Conservation (phyloP, 2,888 invertebrate species). For the Melieria crassipennis region DNA sequence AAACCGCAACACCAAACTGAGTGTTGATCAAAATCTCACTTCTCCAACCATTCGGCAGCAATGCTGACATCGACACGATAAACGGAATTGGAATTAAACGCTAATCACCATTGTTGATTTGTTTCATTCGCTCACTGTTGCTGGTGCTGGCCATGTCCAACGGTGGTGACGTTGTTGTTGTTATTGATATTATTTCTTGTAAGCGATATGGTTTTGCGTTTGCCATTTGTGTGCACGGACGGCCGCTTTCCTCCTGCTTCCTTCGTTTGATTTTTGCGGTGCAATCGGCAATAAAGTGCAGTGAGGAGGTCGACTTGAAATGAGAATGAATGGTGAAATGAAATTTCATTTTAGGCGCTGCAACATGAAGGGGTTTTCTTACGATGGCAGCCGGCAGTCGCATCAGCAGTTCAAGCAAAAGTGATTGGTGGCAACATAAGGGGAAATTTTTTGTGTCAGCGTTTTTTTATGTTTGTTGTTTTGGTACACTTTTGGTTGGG, state of each 20-base stretch:
- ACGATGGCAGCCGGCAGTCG: background rate
- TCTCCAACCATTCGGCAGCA: too few species aligned
- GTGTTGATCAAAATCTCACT: too few species aligned
- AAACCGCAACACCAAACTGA: too few species aligned
- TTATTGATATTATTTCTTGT: background rate
- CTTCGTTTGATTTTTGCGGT: background rate
- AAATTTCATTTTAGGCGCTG: too few species aligned
- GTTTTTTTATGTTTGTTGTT: background rate
- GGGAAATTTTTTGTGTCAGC: too few species aligned
- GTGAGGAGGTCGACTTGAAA: too few species aligned
- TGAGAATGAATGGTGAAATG: too few species aligned
- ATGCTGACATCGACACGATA: background rate
- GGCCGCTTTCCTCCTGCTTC: background rate
- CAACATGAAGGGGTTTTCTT: too few species aligned
- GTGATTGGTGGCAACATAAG: background rate
- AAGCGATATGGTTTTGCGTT: background rate
- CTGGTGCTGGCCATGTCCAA: background rate
- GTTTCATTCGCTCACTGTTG: conserved; percentile 2
- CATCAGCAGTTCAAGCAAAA: background rate
- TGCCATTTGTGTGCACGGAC: background rate
- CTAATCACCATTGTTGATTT: conserved; percentile 21
- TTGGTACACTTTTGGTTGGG: background rate
- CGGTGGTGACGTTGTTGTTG: background rate
- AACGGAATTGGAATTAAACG: conserved; percentile 23
- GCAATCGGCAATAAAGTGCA: background rate